A percentile compares a stretch with the other conserved stretches of the same genome.
phyloP scores from a whole-genome alignment of 2,888 invertebrate genomes.

The Galerucella nymphaeae region DNA sequence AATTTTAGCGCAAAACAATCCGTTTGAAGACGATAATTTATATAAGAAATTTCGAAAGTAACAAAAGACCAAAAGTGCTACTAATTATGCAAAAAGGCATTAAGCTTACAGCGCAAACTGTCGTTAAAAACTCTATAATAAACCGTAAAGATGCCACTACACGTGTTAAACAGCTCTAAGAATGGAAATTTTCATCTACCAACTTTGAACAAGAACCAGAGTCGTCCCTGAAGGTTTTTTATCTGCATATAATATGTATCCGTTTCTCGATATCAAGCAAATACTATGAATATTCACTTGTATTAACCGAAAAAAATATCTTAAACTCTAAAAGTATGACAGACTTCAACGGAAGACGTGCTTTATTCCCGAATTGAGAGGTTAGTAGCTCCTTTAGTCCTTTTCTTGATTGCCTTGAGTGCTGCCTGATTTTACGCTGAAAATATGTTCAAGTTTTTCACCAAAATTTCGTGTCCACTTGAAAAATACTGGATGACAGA shows the following conservation, averaged over 20 bases:
- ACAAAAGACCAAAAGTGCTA: conserved; percentile 29
- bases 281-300: too few relatives aligned
- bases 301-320: too few relatives aligned
- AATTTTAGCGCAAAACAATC: not conserved
- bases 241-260: not conserved
- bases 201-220: conserved; percentile 38
- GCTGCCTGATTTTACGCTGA: too few relatives aligned
- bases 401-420: too few relatives aligned
- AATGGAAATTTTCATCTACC: conserved; percentile 42
- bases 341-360: too few relatives aligned
- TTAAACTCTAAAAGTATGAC: too few relatives aligned
- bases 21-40: not conserved
- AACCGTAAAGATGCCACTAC: conserved; percentile 47
- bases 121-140: conserved; percentile 36
- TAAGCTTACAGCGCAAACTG: conserved; percentile 29
- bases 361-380: too few relatives aligned
- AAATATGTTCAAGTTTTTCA: too few relatives aligned
- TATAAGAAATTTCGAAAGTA: conserved; percentile 24
- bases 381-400: too few relatives aligned
- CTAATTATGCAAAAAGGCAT: conserved; percentile 44
- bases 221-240: not conserved
- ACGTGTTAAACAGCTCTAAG: conserved; percentile 47
- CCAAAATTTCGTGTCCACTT: too few relatives aligned
- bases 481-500: too few relatives aligned
- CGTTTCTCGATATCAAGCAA: too few relatives aligned